Evolutionary conservation across 1,140 invertebrate genomes (phyloP), one percentile per base, ranked within the genome.

Genomic region (Parasteatoda tepidariorum): DNA sequence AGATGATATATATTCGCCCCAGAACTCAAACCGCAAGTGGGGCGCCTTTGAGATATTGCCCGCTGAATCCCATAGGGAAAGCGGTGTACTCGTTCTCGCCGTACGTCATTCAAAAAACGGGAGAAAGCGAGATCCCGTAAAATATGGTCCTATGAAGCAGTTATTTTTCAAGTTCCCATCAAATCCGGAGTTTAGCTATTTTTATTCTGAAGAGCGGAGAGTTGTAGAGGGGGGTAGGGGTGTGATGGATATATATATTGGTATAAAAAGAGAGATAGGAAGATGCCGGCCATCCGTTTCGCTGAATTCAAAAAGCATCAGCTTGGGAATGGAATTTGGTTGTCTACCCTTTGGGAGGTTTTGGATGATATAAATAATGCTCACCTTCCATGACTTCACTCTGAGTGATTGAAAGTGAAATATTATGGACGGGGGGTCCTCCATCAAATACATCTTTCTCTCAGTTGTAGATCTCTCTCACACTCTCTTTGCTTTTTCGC

Each of bases 111-210:
- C 70, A 74, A 74, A 48, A 71, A 74, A 74, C 70, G 70, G 30
- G 68, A 71, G 55, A 71, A 71, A 28, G 48, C 48, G 41, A 28
- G 70, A 61, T 74, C 54, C 70, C 70, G 55, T 61, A 41, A 74
- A 74, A 74, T 61, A 74, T 74, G 70, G 70, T 74, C 70, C 70
- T 74, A 61, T 61, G 55, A 74, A 74, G 55, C 70, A 59, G 70
- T 74, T 74, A 61, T 74, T 74, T 74, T 74, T 74, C 70, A 74
- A 74, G 70, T 74, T 61, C 70, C 70, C 70, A 74, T 74, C 70
- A 74, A 74, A 74, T 61, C 70, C 70, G 31, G 68, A 71, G 68
- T 71, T 71, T 71, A 57, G 48, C 54, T 71, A 38, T 30, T 71
- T 55, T 15, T n/a, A 48, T 48, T 48, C 38, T 41, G 38, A 41